phyloP scores from a whole-genome alignment of 2,888 invertebrate species.

The Plusia festucae region DNA sequence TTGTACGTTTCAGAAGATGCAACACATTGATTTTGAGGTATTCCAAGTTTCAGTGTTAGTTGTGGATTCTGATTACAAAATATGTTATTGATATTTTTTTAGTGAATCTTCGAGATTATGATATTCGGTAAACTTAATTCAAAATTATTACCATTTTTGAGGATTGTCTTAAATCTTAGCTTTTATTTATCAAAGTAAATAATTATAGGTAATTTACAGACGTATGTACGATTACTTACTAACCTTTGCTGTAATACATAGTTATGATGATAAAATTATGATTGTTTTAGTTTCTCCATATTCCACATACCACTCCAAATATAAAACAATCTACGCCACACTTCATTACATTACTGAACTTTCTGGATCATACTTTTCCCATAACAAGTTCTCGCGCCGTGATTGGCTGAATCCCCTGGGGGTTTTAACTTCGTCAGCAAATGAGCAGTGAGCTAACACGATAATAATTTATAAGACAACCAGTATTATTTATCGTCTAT shows the following conservation, averaged over 20 bases:
- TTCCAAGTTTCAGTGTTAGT: neutral
- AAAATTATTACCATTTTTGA: no score
- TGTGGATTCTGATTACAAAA: no score
- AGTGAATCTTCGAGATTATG: no score
- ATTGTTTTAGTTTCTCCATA: neutral
- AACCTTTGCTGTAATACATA: no score
- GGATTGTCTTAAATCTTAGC: no score
- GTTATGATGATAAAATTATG: neutral
- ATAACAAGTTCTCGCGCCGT: slow-evolving; percentile 86
- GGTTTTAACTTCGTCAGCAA: slow-evolving; percentile 88
- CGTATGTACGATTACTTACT: no score
- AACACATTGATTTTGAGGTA: neutral
- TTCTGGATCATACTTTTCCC: slow-evolving; percentile 75
- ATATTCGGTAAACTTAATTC: no score
- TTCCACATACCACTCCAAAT: slow-evolving; percentile 33
- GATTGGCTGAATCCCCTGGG: slow-evolving; percentile 85
- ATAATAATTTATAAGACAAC: slow-evolving; percentile 87
- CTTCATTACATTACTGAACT: slow-evolving; percentile 62
- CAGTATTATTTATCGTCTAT: slow-evolving; percentile 84
- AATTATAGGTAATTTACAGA: no score
- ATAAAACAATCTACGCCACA: slow-evolving; percentile 59
- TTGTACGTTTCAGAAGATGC: neutral
- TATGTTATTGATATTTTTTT: no score
- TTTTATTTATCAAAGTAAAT: no score
- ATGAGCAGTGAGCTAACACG: slow-evolving; percentile 88